Conservation (phyloP, 2,797 vertebrate genomes). For the Galagoides demidoff region DNA sequence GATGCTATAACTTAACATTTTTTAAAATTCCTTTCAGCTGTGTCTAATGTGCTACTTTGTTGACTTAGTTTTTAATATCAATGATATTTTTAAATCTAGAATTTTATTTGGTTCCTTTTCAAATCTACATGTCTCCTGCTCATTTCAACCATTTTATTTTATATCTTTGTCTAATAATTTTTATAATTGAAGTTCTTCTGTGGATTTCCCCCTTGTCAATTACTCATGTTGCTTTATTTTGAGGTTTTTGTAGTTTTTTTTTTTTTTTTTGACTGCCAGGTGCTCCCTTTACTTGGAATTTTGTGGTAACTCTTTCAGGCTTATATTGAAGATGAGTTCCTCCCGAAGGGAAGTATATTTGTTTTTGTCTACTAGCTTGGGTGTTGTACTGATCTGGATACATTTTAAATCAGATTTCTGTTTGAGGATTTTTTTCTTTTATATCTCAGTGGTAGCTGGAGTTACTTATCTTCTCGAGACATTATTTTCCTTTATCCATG, state of each 20-base stretch:
- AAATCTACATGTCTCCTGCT: background rate
- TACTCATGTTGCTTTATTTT: background rate
- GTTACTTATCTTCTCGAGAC: background rate
- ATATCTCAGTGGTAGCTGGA: background rate
- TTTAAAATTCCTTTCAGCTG: background rate
- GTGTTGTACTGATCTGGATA: background rate
- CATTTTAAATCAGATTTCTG: conserved; percentile 17
- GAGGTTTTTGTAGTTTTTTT: background rate
- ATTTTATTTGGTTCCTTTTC: background rate
- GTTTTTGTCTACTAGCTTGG: background rate
- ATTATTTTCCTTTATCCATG: background rate
- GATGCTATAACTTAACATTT: background rate
- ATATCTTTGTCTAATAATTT: background rate
- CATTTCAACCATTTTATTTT: background rate
- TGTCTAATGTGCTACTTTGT: background rate
- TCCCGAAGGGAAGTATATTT: background rate
- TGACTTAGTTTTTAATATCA: background rate
- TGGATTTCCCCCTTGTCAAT: background rate
- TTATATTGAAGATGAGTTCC: background rate
- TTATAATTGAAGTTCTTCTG: background rate
- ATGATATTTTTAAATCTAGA: background rate
- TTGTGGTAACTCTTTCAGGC: background rate
- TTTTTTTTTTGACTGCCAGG: background rate
- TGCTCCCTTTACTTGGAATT: background rate
- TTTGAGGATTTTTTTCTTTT: background rate